A percentile compares a stretch with the other conserved stretches of the same genome.
These are phyloP conservation scores for Hippocampus abdominalis DNA, from an alignment of 2,113 vertebrate genomes.

Conservation along the genomic window DNA sequence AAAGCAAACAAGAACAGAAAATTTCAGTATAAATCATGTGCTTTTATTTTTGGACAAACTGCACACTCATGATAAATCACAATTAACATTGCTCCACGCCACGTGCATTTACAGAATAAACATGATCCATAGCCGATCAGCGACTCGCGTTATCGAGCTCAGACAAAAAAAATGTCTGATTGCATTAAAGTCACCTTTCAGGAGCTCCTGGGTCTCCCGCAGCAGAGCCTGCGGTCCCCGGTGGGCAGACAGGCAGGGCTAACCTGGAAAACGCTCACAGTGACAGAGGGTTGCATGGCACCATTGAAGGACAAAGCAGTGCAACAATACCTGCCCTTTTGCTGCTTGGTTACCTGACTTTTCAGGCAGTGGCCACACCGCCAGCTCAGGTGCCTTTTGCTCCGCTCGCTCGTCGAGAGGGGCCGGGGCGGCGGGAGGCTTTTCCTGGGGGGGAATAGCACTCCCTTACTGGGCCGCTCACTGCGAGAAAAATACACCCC, in stretches of 20 bases:
- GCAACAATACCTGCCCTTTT: conserved; percentile 53
- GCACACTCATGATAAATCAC: neutral
- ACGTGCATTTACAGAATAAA: neutral
- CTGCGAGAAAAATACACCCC: conserved; percentile 75
- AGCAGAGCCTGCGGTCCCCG: conserved; percentile 30
- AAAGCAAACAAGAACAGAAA: neutral
- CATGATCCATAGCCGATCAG: neutral
- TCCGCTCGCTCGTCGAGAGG: conserved; percentile 35
- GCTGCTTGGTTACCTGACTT: conserved; percentile 61
- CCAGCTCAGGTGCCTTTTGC: conserved; percentile 31
- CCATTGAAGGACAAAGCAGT: conserved; percentile 32
- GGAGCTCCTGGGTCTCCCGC: conserved; percentile 22
- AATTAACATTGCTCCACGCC: neutral
- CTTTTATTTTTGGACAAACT: neutral
- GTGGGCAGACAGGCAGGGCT: neutral
- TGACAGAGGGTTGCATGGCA: conserved; percentile 10
- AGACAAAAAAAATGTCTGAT: neutral
- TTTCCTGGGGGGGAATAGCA: conserved; percentile 32
- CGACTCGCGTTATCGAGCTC: neutral
- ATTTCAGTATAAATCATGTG: neutral
- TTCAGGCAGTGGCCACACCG: conserved; percentile 47
- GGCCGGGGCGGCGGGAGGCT: conserved; percentile 22
- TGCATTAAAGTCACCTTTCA: conserved; percentile 46
- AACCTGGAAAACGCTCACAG: conserved; percentile 69
- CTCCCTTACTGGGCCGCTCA: conserved; percentile 56